Conservation (phyloP, 2,888 invertebrate species). For the Cephus sareptanus region DNA sequence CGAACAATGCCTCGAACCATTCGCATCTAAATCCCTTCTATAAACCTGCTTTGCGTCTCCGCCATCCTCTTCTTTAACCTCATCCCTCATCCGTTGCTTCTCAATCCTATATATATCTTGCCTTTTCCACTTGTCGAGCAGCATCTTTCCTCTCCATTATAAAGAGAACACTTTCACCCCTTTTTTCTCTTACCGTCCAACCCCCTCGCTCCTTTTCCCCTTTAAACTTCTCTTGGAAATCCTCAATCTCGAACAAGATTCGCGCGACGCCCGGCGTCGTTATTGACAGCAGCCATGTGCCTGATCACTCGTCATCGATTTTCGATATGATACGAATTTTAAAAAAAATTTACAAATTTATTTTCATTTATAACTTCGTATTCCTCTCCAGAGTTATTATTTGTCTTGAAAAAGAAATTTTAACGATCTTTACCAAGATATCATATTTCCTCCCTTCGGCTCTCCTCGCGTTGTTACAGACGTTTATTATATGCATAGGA, state of each 20-base stretch:
- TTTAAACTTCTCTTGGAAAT: constrained; percentile 16
- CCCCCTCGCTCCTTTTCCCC: constrained; percentile 18
- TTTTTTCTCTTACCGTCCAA: not conserved
- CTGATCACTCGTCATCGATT: not conserved
- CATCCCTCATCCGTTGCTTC: not conserved
- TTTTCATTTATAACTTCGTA: not conserved
- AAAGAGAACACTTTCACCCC: not conserved
- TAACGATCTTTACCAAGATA: not conserved
- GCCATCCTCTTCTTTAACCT: not conserved
- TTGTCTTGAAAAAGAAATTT: not conserved
- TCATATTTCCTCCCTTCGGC: not conserved
- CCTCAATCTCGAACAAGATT: constrained; percentile 6
- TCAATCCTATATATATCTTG: not conserved
- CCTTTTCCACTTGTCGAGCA: not conserved
- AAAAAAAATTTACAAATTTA: not conserved
- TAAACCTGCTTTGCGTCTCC: constrained; percentile 37
- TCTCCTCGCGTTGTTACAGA: not conserved
- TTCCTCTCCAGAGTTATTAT: not conserved
- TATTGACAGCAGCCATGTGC: not conserved
- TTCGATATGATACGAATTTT: not conserved
- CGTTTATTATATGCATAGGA: not conserved
- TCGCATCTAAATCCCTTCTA: constrained; percentile 54
- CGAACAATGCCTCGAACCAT: constrained; percentile 56
- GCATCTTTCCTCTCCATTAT: not conserved
- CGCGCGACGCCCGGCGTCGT: not conserved